Evolutionary conservation across 1,140 invertebrate species (phyloP), one percentile per base, ranked within the genome.

Genomic region (Macrobrachium rosenbergii): DNA sequence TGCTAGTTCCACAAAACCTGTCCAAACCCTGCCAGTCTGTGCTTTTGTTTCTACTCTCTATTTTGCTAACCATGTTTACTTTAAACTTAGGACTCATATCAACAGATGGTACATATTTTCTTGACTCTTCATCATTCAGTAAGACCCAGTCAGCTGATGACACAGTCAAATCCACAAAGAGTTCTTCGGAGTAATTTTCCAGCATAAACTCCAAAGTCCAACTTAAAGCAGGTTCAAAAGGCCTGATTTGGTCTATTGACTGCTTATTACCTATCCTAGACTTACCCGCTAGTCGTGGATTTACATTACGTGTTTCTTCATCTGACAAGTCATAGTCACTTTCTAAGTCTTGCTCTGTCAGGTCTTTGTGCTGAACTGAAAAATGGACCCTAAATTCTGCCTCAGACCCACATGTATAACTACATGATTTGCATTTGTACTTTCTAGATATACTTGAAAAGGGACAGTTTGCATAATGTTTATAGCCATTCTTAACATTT

Each of bases 161-260:
- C 19, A 67, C 43, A 67, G 17, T 45, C 7, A 45, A 81, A 8
- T 81, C 79, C 11, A n/a, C 63, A 63, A 81, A 81, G 0, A 81
- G 62, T 12, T 67, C 43, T 45, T 81, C 79, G n/a, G 79, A 81
- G 21, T 64, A 16, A 17, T 60, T 64, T 11, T 45, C 69, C 17
- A 28, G 45, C 58, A 82, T 45, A 62, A 87, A 87, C 19, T 87
- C 78, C 16, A 59, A 21, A n/a, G 85, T 87, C 85, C 85, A 87
- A 7, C 19, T 62, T 23, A 81, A n/a, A 21, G 85, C 78, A 28
- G 69, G 69, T 63, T 21, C 45, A 28, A 81, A 87, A 73, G 85
- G 85, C 67, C 63, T 62, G 16, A 81, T 58, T 52, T 28, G 45
- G 52, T 59, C 67, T n/a, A 19, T 23, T 28, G 19, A 23, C 45